Evolutionary conservation across 1,140 invertebrate genomes (phyloP).

Genomic region (Micrasema longulum): DNA sequence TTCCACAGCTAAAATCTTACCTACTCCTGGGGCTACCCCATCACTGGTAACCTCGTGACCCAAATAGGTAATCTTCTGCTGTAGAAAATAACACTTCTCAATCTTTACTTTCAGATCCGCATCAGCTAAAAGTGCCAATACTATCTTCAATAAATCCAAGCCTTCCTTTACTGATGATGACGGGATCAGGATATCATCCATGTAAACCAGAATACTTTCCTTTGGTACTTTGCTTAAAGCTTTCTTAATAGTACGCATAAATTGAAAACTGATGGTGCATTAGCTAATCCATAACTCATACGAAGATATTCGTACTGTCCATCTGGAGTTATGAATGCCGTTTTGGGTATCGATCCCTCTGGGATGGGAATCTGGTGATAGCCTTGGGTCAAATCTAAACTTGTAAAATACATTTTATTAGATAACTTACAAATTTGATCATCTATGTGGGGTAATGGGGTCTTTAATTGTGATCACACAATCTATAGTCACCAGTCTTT

Average conservation of each 20-base stretch:
- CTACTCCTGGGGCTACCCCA: not conserved
- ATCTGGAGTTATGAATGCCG: slow-evolving; percentile 58
- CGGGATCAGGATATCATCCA: slow-evolving; percentile 1
- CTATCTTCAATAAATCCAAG: not conserved
- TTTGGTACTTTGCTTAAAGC: not conserved
- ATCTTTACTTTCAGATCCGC: not conserved
- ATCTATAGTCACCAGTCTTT: not conserved
- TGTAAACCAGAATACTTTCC: slow-evolving; percentile 1
- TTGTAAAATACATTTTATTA: slow-evolving; percentile 36
- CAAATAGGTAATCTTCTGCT: not conserved
- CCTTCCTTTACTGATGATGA: not conserved
- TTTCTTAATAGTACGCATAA: slow-evolving; percentile 61
- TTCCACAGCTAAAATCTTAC: slow-evolving; percentile 7
- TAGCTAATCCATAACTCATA: slow-evolving; percentile 61
- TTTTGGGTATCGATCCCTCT: slow-evolving; percentile 57
- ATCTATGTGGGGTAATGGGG: not conserved
- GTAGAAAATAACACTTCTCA: not conserved
- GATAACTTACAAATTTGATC: slow-evolving; percentile 3
- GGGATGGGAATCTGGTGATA: slow-evolving; percentile 59
- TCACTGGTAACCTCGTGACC: slow-evolving; percentile 3
- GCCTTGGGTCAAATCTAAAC: slow-evolving; percentile 45
- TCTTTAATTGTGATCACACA: not conserved
- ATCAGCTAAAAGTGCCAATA: not conserved
- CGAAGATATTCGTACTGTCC: slow-evolving; percentile 58
- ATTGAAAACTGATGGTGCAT: slow-evolving; percentile 59